These are phyloP conservation scores for Pempheris klunzingeri DNA, from an alignment of 2,797 vertebrate species.

Conservation along the genomic window DNA sequence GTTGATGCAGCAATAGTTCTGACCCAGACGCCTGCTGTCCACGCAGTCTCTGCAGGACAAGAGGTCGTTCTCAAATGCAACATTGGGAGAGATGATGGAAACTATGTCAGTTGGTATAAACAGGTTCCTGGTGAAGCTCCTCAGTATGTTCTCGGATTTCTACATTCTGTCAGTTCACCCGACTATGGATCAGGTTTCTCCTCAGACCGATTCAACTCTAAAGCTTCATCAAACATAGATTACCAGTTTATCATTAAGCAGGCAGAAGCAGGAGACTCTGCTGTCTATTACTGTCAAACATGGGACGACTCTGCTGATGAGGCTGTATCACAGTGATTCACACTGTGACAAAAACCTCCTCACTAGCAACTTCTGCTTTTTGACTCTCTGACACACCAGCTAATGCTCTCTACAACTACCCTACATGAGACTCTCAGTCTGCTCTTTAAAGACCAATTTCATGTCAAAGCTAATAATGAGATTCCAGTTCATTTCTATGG, in stretches of 20 bases:
- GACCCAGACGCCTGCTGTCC: slow-evolving; percentile 51
- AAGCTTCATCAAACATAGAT: slow-evolving; percentile 40
- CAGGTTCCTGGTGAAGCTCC: slow-evolving; percentile 49
- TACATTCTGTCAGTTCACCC: accelerated
- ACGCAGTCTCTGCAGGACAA: slow-evolving; percentile 26
- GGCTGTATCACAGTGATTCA: slow-evolving; percentile 54
- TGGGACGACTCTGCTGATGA: neutral
- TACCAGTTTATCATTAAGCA: slow-evolving; percentile 52
- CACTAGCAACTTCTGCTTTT: slow-evolving; percentile 34
- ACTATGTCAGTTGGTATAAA: neutral
- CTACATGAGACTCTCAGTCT: neutral
- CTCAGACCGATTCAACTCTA: slow-evolving; percentile 47
- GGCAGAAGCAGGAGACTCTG: slow-evolving; percentile 57
- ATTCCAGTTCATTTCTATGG: too few species aligned
- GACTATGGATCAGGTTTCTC: slow-evolving; percentile 44
- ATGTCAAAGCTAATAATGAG: too few species aligned
- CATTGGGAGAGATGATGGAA: accelerated
- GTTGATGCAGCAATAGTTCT: slow-evolving; percentile 47
- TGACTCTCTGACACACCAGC: neutral
- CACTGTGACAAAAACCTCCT: slow-evolving; percentile 62
- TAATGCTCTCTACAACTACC: neutral
- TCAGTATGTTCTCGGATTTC: neutral
- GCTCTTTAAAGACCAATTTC: too few species aligned
- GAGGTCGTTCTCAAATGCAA: slow-evolving; percentile 53
- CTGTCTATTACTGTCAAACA: slow-evolving; percentile 36